A percentile compares a stretch with the other conserved stretches of the same genome.
phyloP scores from a whole-genome alignment of 2,797 vertebrate genomes.

The Pseudochirops cupreus region DNA sequence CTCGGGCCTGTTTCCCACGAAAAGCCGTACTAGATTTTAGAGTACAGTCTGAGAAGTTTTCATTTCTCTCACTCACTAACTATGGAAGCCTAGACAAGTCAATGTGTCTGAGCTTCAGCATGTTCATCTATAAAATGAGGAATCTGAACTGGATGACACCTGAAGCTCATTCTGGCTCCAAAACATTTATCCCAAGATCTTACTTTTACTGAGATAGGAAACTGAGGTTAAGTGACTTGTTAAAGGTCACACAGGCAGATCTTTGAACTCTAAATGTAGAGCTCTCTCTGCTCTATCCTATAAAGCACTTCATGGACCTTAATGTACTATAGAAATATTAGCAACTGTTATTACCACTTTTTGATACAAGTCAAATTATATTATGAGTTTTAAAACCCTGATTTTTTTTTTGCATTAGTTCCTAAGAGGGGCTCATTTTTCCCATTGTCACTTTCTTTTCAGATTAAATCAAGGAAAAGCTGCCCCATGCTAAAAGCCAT shows the following conservation, averaged over 20 bases:
- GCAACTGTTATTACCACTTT: neutral
- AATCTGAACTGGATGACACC: neutral
- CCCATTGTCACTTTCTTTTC: slow-evolving; percentile 46
- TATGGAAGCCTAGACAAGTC: neutral
- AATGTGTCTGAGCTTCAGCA: neutral
- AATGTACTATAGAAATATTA: neutral
- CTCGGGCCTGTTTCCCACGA: no score
- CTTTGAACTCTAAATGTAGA: neutral
- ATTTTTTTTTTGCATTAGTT: neutral
- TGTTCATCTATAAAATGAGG: neutral
- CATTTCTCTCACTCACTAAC: neutral
- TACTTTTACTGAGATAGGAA: neutral
- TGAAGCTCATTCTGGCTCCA: neutral
- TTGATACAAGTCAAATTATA: slow-evolving; percentile 27
- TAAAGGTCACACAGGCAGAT: neutral
- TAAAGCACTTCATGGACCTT: neutral
- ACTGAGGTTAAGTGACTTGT: neutral
- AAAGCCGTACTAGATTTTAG: no score
- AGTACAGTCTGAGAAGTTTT: no score
- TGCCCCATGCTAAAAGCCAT: slow-evolving; percentile 52
- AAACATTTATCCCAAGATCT: neutral
- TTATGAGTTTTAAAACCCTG: neutral
- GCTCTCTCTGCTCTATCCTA: neutral
- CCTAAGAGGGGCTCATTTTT: slow-evolving; percentile 31
- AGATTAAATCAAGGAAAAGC: slow-evolving; percentile 56